A percentile compares a stretch with the other conserved stretches of the same genome.
phyloP scores from a whole-genome alignment of 2,797 vertebrate species.

The Sternarchorhynchus goeldii region DNA sequence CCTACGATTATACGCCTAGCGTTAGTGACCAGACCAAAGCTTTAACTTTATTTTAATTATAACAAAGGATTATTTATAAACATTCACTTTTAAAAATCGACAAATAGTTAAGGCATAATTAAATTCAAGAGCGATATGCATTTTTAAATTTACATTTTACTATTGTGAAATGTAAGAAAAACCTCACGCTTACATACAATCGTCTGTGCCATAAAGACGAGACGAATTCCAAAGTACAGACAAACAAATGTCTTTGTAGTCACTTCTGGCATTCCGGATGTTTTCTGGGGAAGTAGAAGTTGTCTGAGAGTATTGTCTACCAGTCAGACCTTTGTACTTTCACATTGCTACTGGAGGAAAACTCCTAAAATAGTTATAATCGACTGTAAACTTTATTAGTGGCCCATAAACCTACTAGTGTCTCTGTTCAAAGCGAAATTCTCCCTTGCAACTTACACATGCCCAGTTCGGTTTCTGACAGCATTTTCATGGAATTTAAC shows the following conservation, averaged over 20 bases:
- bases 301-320: constrained; percentile 46
- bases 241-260: neutral
- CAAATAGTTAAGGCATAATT: too few relatives aligned
- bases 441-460: neutral
- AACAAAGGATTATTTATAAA: too few relatives aligned
- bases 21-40: too few relatives aligned
- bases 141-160: neutral
- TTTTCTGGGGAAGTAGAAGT: constrained; percentile 38
- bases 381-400: constrained; percentile 86
- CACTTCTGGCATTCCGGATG: constrained; percentile 26
- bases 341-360: constrained; percentile 67
- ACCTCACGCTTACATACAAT: neutral
- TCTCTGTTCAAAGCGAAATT: constrained; percentile 51
- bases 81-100: too few relatives aligned
- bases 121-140: too few relatives aligned
- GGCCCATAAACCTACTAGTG: constrained; percentile 79
- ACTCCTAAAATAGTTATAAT: constrained; percentile 79
- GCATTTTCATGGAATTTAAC: neutral
- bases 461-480: neutral
- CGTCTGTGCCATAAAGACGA: neutral
- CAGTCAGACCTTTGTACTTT: constrained; percentile 69
- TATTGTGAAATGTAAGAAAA: neutral
- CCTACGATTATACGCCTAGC: too few relatives aligned
- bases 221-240: neutral
- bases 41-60: too few relatives aligned